Base-by-base conservation (phyloP, 2,113 vertebrate genomes). In the Bolborhynchus lineola region DNA sequence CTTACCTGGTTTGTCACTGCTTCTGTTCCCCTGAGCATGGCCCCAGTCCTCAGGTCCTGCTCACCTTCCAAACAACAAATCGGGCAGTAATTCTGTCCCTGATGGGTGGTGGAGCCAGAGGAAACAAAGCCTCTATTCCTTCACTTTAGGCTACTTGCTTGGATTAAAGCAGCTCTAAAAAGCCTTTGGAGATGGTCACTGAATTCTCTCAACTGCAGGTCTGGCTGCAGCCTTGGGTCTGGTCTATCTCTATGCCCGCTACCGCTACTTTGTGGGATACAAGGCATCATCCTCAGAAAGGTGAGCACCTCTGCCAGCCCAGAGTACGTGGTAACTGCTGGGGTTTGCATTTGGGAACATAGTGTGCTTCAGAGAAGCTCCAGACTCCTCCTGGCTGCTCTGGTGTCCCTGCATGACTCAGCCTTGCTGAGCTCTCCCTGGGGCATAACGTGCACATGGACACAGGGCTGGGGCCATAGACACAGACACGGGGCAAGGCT, bases 231-330 rank as follows among this genome's bases (percentile, higher is more conserved):
- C 98, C 59, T 98, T 98, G 21, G 99, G 99, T 6, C 60, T 99
- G 24, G 82, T 98, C 17, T 99, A 99, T 62, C 90, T 99, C 26
- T 98, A 90, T 1, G 95, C 88, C 60, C 98, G 99, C 9, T 97
- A 98, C 87, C 94, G 82, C n/a, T 99, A 99, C 96, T 99, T 99
- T 41, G 88, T 57, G 20, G 98, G 99, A 37, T 99, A 99, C 35
- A 90, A 97, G 2, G 17, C 95, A 77, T 99, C 98, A 0, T 81
- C 98, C 11, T 96, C 97, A 29, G 96, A 97, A 72, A 99, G 99
- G 99, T 99, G 97, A 96, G 49, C 4, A 93, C 20, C 13, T 57
- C 88, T 39, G 50, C 62, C 63, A 69, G 64, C 24, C 60, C 33
- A 24, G 29, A 60, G n/a, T 10, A 9, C 1, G 1, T 3, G 5